phyloP scores from a whole-genome alignment of 2,888 invertebrate species.

The Netelia fuscicornis region DNA sequence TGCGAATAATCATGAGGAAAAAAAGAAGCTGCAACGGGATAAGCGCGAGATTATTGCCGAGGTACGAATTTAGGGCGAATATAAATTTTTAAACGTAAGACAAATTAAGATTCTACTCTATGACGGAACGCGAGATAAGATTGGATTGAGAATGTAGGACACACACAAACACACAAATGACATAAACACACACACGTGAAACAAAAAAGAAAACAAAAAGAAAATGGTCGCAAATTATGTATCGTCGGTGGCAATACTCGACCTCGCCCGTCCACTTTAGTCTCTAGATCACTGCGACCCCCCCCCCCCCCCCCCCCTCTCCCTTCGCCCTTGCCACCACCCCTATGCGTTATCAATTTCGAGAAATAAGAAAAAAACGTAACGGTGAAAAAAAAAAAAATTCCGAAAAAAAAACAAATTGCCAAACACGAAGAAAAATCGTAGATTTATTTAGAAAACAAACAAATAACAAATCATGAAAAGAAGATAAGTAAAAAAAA shows the following conservation, averaged over 20 bases:
- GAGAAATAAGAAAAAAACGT: background rate
- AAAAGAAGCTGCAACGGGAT: slow-evolving; percentile 56
- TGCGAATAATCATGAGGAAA: slow-evolving; percentile 60
- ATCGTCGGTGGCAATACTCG: slow-evolving; percentile 79
- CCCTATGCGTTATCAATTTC: slow-evolving; percentile 17
- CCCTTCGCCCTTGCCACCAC: slow-evolving; percentile 40
- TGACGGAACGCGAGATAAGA: slow-evolving; percentile 41
- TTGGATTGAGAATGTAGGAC: slow-evolving; percentile 53
- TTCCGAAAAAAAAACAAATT: slow-evolving; percentile 26
- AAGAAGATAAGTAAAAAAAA: background rate
- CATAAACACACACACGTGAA: slow-evolving; percentile 52
- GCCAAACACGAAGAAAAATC: background rate
- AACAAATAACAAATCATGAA: slow-evolving; percentile 2
- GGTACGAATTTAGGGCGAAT: slow-evolving; percentile 63
- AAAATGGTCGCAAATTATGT: slow-evolving; percentile 74
- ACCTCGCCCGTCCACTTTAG: slow-evolving; percentile 80
- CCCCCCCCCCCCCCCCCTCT: background rate
- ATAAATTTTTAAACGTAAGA: slow-evolving; percentile 58
- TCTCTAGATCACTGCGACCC: slow-evolving; percentile 66
- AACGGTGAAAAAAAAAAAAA: slow-evolving; percentile 7
- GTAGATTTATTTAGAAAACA: slow-evolving; percentile 9
- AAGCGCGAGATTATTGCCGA: slow-evolving; percentile 72
- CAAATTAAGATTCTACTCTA: slow-evolving; percentile 63
- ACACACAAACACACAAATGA: slow-evolving; percentile 54
- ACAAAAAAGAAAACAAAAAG: slow-evolving; percentile 59